Conservation (phyloP, 2,888 invertebrate species). For the Malthinus seriepunctatus region DNA sequence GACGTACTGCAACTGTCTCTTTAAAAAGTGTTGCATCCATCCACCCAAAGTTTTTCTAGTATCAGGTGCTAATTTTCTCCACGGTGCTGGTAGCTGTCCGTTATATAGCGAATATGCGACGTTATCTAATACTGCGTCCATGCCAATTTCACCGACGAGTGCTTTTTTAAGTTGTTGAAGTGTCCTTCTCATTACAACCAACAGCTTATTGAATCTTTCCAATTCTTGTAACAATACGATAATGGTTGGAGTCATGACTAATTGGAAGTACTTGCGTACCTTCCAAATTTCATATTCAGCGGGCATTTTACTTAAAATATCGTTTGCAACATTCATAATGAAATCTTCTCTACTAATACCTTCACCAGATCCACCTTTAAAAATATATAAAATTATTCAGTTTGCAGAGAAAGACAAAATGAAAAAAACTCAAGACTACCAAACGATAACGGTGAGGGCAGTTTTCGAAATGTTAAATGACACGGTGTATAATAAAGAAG, state of each 20-base stretch:
- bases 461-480: too few relatives aligned
- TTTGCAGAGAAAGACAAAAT: not conserved
- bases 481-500: too few relatives aligned
- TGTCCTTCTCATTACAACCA: slow-evolving; percentile 70
- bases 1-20: slow-evolving; percentile 72
- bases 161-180: slow-evolving; percentile 79
- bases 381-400: not conserved
- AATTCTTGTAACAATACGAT: slow-evolving; percentile 89
- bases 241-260: slow-evolving; percentile 79
- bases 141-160: slow-evolving; percentile 88
- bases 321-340: slow-evolving; percentile 77
- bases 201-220: slow-evolving; percentile 83
- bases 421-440: not conserved
- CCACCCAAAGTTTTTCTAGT: slow-evolving; percentile 84
- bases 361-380: slow-evolving; percentile 65
- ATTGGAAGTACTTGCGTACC: slow-evolving; percentile 77
- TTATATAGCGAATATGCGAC: slow-evolving; percentile 82
- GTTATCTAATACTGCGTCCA: slow-evolving; percentile 84
- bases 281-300: slow-evolving; percentile 77
- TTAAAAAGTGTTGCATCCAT: slow-evolving; percentile 87
- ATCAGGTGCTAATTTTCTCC: slow-evolving; percentile 81
- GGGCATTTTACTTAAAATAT: slow-evolving; percentile 79
- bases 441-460: too few relatives aligned
- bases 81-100: slow-evolving; percentile 78
- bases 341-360: slow-evolving; percentile 85